These are phyloP conservation scores for Poeciliopsis turrubarensis DNA, from an alignment of 2,113 vertebrate genomes.

Conservation along the genomic window DNA sequence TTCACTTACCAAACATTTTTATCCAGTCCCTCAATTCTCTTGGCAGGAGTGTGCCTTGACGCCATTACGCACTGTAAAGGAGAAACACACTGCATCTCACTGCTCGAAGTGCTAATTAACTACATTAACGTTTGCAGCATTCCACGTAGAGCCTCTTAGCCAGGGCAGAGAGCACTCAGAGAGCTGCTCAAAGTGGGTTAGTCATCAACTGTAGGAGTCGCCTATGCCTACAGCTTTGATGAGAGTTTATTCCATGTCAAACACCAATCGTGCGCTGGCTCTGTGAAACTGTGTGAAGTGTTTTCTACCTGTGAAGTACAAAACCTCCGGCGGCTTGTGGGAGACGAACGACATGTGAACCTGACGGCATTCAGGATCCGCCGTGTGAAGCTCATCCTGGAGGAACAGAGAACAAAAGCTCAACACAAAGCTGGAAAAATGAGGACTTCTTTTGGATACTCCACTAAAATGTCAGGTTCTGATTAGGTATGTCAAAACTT, in stretches of 20 bases:
- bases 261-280: not conserved
- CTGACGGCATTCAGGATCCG: slow-evolving; percentile 26
- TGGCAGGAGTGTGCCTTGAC: slow-evolving; percentile 86
- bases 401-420: not conserved
- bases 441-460: not conserved
- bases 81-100: slow-evolving; percentile 10
- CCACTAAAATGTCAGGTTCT: too few species aligned
- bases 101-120: accelerated
- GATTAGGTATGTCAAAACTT: too few species aligned
- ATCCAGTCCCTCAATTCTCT: slow-evolving; percentile 92
- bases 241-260: too few species aligned
- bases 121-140: not conserved
- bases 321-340: slow-evolving; percentile 32
- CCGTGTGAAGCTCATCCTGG: slow-evolving; percentile 66
- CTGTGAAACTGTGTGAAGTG: not conserved
- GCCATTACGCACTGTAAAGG: slow-evolving; percentile 79
- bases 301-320: slow-evolving; percentile 67
- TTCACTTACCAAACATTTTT: slow-evolving; percentile 90
- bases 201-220: not conserved
- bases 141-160: too few species aligned
- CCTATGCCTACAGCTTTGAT: too few species aligned
- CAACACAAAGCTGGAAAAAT: not conserved
- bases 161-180: not conserved
- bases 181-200: not conserved
- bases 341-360: slow-evolving; percentile 21